Conservation (phyloP, 2,797 vertebrate genomes). For the Spheniscus humboldti region DNA sequence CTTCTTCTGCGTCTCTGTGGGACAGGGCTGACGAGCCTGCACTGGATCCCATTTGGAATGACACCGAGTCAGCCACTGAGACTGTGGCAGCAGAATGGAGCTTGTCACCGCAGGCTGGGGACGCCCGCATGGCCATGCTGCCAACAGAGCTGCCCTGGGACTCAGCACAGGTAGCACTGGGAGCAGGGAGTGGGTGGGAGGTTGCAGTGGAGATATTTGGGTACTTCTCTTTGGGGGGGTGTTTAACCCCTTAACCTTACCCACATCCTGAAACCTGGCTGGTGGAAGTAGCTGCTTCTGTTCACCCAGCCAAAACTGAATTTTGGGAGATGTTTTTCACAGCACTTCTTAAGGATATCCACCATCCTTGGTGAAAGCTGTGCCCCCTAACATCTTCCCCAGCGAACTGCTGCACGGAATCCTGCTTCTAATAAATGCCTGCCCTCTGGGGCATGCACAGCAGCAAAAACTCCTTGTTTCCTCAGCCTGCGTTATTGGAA, state of each 20-base stretch:
- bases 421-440: not conserved
- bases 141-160: conserved; percentile 74
- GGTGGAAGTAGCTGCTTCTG: not conserved
- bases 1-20: conserved; percentile 65
- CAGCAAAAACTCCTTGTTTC: conserved; percentile 19
- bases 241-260: not conserved
- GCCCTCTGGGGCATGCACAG: not conserved
- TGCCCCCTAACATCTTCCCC: not conserved
- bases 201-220: not conserved
- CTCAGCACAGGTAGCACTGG: conserved; percentile 76
- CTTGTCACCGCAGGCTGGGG: conserved; percentile 42
- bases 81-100: conserved; percentile 4
- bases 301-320: not conserved
- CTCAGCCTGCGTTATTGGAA: conserved; percentile 10
- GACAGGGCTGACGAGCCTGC: conserved; percentile 41
- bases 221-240: not conserved
- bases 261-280: accelerated
- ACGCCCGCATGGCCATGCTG: conserved; percentile 3
- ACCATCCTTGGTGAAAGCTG: not conserved
- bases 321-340: not conserved
- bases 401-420: not conserved
- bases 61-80: conserved; percentile 53
- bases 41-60: conserved; percentile 9
- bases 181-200: not conserved
- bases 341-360: not conserved